These are phyloP conservation scores for Mellilla xanthometata DNA, from an alignment of 2,888 invertebrate genomes.

Conservation along the genomic window DNA sequence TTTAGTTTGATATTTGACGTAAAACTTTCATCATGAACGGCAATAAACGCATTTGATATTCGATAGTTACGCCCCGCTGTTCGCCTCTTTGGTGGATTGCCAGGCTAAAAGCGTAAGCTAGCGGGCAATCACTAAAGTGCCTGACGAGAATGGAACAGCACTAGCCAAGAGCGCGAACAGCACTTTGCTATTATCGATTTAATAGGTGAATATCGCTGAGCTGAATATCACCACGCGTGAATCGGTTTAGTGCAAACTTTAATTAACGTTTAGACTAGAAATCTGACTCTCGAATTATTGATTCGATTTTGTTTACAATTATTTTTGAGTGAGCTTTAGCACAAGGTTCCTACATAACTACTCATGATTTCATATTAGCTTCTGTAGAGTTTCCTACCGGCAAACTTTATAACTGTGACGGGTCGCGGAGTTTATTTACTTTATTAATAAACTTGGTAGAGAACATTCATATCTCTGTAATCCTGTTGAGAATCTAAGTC, in stretches of 20 bases:
- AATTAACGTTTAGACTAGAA: background rate
- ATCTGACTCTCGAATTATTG: background rate
- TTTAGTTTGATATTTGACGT: background rate
- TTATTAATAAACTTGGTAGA: slow-evolving; percentile 15
- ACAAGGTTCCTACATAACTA: background rate
- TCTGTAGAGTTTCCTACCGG: background rate
- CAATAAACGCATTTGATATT: slow-evolving; percentile 24
- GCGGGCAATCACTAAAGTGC: slow-evolving; percentile 30
- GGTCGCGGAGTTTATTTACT: slow-evolving; percentile 3
- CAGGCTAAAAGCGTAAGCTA: slow-evolving; percentile 30
- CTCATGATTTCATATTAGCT: background rate
- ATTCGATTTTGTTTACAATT: no score
- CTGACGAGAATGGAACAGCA: slow-evolving; percentile 23
- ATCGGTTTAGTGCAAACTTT: slow-evolving; percentile 2
- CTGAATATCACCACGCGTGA: background rate
- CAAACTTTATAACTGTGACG: slow-evolving; percentile 5
- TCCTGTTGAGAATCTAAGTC: slow-evolving; percentile 11
- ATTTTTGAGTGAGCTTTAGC: background rate
- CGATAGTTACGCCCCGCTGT: slow-evolving; percentile 22
- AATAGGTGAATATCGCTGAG: slow-evolving; percentile 18
- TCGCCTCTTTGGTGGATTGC: slow-evolving; percentile 25
- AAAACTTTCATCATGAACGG: slow-evolving; percentile 12
- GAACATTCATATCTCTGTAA: slow-evolving; percentile 9
- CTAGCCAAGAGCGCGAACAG: slow-evolving; percentile 21
- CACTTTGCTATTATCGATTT: slow-evolving; percentile 33